phyloP scores from a whole-genome alignment of 2,888 invertebrate genomes.

The Cataglyphis livida region DNA sequence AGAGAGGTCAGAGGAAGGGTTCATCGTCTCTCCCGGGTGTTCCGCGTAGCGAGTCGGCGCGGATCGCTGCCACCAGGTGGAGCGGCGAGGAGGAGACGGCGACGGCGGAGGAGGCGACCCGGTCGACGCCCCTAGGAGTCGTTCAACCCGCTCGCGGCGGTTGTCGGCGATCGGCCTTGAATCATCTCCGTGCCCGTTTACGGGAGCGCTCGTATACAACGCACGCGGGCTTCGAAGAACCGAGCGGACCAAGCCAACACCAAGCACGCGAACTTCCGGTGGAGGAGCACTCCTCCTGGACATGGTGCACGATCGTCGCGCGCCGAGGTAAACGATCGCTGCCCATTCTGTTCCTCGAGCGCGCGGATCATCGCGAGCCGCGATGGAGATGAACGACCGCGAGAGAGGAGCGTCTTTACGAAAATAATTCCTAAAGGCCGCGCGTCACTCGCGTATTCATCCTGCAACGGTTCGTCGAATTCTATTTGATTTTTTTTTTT shows the following conservation, averaged over 20 bases:
- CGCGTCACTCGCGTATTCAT: neutral
- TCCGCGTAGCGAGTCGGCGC: constrained; percentile 58
- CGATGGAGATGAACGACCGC: constrained; percentile 12
- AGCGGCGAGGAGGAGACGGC: constrained; percentile 41
- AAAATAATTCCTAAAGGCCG: constrained; percentile 11
- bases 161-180: constrained; percentile 81
- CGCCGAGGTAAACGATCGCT: constrained; percentile 27
- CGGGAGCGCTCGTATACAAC: constrained; percentile 66
- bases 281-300: constrained; percentile 56
- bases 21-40: constrained; percentile 60
- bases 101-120: constrained; percentile 71
- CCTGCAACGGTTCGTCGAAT: neutral
- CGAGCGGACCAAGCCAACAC: constrained; percentile 52
- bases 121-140: constrained; percentile 85
- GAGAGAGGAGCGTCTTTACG: neutral
- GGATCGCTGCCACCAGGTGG: constrained; percentile 40
- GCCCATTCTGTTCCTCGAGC: neutral
- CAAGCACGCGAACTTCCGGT: constrained; percentile 70
- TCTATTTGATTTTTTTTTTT: neutral
- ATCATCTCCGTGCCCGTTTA: constrained; percentile 78
- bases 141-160: constrained; percentile 81
- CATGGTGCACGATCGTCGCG: constrained; percentile 58
- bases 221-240: constrained; percentile 73
- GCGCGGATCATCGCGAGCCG: neutral
- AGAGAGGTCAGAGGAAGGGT: constrained; percentile 51